Base-by-base conservation (phyloP, 2,888 invertebrate species). In the Erpobdella octoculata region DNA sequence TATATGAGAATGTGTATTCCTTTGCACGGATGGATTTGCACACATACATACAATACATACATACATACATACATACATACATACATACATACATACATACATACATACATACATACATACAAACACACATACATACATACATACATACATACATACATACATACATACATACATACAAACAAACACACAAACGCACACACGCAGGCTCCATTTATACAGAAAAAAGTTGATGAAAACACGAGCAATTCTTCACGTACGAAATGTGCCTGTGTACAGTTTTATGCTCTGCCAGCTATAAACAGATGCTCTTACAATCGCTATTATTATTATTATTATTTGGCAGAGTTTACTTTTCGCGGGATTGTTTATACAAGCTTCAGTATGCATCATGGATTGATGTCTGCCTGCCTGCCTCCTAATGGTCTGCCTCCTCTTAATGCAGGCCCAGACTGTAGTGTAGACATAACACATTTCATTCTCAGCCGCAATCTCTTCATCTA, bases 71-170 rank as follows among this genome's bases (percentile, higher is more conserved):
- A 41, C n/a, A 66, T 69, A 58, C 58, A 58, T 58, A 58, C 18
- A 25, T 69, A 28, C 69, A 69, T n/a, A 41, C 46, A 41, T 41
- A 41, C n/a, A 41, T 15, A 41, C 46, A 41, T 41, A 41, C n/a
- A 41, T 41, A 41, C 12, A 41, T 15, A 41, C n/a, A 41, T n/a
- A n/a, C n/a, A n/a, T n/a, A n/a, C n/a, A n/a, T n/a, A n/a, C n/a
- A n/a, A n/a, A n/a, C n/a, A n/a, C n/a, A 41, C 36, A 69, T 58
- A 59, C 69, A 65, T 65, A 65, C 65, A 65, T 36, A 65, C 65
- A 35, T 36, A 65, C 65, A 65, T 65, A 65, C 65, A 35, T 36
- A 65, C 65, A 65, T 36, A 65, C 37, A 35, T 65, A 65, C 65
- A 65, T 65, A 61, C 61, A 61, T 61, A 61, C 61, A 61, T 61